Conservation (phyloP, 2,888 invertebrate genomes). For the Ormyrus pomaceus region DNA sequence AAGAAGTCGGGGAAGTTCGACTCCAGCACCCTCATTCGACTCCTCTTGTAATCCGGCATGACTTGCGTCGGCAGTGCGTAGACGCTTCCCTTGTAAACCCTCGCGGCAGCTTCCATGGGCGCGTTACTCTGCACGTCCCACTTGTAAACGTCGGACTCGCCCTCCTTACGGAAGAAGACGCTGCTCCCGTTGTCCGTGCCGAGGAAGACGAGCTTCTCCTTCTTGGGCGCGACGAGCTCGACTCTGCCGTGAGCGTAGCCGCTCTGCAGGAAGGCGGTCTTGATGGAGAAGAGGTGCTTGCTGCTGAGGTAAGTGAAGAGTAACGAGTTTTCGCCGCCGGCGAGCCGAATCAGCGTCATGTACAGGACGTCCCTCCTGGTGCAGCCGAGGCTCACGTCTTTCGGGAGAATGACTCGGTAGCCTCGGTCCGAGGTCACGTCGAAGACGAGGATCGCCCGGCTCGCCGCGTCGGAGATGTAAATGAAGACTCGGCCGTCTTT, state of each 20-base stretch:
- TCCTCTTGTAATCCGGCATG: conserved; percentile 78
- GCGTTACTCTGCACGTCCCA: conserved; percentile 79
- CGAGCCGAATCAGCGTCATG: conserved; percentile 79
- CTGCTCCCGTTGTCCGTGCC: conserved; percentile 81
- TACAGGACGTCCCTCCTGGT: conserved; percentile 79
- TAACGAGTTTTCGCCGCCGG: conserved; percentile 79
- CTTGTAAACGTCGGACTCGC: conserved; percentile 78
- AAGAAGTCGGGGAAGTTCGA: conserved; percentile 82
- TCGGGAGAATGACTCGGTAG: conserved; percentile 79
- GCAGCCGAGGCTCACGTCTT: conserved; percentile 74
- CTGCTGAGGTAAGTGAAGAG: conserved; percentile 82
- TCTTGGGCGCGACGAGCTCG: conserved; percentile 79
- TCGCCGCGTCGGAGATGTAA: conserved; percentile 83
- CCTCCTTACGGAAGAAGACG: conserved; percentile 80
- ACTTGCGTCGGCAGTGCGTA: conserved; percentile 80
- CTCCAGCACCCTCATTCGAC: conserved; percentile 79
- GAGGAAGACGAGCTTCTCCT: conserved; percentile 79
- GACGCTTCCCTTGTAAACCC: conserved; percentile 77
- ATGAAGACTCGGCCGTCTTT: conserved; percentile 80
- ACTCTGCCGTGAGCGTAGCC: conserved; percentile 78
- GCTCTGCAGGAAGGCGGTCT: conserved; percentile 80
- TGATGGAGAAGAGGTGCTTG: conserved; percentile 81
- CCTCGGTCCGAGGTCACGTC: conserved; percentile 76
- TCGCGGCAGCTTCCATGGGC: conserved; percentile 75
- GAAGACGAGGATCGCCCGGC: conserved; percentile 78